Evolutionary conservation across 2,797 vertebrate species (phyloP), one percentile per base, ranked within the genome.

Genomic region (Rhadinocentrus ornatus): DNA sequence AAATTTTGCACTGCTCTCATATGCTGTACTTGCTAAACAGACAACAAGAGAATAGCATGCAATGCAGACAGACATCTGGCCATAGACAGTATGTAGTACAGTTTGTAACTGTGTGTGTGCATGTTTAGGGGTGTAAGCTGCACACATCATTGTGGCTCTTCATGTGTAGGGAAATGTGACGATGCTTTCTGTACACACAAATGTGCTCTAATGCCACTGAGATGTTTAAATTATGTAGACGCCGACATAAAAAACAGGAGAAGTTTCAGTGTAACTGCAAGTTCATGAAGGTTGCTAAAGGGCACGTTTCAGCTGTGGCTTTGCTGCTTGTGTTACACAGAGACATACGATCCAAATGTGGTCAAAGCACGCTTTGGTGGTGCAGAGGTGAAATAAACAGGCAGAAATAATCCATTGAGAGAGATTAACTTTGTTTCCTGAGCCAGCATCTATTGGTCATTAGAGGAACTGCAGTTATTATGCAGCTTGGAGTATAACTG

Each of bases 1-100:
- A 97, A 96, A 98, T 98, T 90, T 83, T 85, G 85, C 91, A 71
- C 71, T 68, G 89, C 93, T 93, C 93, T 93, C 92, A 89, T 89
- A 88, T 88, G 88, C 91, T 94, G 80, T 77, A 84, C 81, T 90
- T 88, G 76, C 83, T 91, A 75, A 86, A 89, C 86, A 82, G 89
- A 95, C 93, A 95, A 94, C 95, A 95, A 93, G 95, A 86, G 88
- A 71, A 75, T 73, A 78, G 82, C 77, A 81, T 79, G 84, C 82
- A 71, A 88, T 12, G 37, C 70, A 87, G 78, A 86, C 71, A 80
- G 77, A 75, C 71, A 71, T 65, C 83, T 83, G 86, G 89, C 89
- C 89, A 78, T 60, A 76, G 71, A 83, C 64, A 57, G 80, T 77
- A 66, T 78, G 71, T 78, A 78, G 66, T 78, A 65, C 72, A 80